These are phyloP conservation scores for Rhinolophus ferrumequinum DNA, from an alignment of 2,113 vertebrate species.

Conservation along the genomic window DNA sequence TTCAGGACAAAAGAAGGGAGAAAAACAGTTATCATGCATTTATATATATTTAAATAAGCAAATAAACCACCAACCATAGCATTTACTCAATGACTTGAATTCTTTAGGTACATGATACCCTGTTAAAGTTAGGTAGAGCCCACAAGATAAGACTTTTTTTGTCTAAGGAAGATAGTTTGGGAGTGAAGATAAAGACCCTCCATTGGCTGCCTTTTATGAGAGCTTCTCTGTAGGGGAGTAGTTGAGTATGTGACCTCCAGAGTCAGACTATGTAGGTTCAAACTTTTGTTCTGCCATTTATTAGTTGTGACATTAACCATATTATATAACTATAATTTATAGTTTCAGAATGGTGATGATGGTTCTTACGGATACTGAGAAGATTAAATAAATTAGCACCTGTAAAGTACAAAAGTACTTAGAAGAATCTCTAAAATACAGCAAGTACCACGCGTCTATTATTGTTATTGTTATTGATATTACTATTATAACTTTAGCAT, in stretches of 20 bases:
- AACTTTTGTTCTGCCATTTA: neutral
- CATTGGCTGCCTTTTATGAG: neutral
- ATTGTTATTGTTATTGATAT: neutral
- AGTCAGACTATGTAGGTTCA: neutral
- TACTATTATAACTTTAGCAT: neutral
- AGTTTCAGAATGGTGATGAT: neutral
- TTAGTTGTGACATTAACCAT: neutral
- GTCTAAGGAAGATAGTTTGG: neutral
- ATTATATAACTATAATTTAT: neutral
- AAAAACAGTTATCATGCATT: neutral
- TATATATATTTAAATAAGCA: neutral
- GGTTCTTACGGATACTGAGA: neutral
- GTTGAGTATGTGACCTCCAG: neutral
- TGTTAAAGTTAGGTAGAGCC: neutral
- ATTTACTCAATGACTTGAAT: neutral
- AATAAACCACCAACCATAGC: neutral
- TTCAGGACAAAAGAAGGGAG: neutral
- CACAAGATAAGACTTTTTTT: neutral
- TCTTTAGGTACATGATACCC: neutral
- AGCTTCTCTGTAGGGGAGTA: neutral
- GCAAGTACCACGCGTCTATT: neutral
- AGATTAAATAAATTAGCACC: constrained; percentile 6
- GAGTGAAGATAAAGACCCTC: neutral
- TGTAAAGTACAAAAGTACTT: neutral
- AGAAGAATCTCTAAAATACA: neutral